phyloP scores from a whole-genome alignment of 1,140 invertebrate genomes.

The Caligus rogercresseyi region DNA sequence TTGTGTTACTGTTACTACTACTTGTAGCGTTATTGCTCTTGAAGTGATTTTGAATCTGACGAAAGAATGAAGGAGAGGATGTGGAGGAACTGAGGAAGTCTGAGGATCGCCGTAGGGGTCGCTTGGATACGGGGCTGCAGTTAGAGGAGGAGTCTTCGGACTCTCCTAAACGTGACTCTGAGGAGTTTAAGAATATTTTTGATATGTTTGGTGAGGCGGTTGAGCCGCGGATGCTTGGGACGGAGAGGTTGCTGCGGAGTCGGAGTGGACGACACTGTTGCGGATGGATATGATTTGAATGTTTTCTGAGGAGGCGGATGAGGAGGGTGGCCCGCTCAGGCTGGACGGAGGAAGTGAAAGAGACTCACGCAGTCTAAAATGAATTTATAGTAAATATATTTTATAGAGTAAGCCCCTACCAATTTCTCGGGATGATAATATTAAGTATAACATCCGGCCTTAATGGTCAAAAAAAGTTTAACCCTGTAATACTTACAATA shows the following conservation, averaged over 20 bases:
- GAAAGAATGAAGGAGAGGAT: neutral
- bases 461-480: no score
- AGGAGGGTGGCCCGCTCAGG: neutral
- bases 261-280: neutral
- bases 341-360: neutral
- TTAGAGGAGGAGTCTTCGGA: neutral
- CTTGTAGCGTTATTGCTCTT: neutral
- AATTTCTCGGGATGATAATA: no score
- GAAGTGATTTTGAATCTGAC: neutral
- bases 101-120: neutral
- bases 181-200: neutral
- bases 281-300: neutral
- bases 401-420: no score
- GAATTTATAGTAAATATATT: no score
- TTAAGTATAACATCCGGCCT: no score
- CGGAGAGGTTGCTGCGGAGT: neutral
- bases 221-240: neutral
- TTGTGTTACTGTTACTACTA: constrained; percentile 5
- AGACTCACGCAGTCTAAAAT: neutral
- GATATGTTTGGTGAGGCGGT: neutral
- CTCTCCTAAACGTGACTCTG: neutral
- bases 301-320: neutral
- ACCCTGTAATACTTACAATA: no score
- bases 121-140: neutral
- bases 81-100: neutral